A percentile compares a stretch with the other conserved stretches of the same genome.
Conservation (phyloP, 2,888 invertebrate species). For the Andrena chrysosceles region DNA sequence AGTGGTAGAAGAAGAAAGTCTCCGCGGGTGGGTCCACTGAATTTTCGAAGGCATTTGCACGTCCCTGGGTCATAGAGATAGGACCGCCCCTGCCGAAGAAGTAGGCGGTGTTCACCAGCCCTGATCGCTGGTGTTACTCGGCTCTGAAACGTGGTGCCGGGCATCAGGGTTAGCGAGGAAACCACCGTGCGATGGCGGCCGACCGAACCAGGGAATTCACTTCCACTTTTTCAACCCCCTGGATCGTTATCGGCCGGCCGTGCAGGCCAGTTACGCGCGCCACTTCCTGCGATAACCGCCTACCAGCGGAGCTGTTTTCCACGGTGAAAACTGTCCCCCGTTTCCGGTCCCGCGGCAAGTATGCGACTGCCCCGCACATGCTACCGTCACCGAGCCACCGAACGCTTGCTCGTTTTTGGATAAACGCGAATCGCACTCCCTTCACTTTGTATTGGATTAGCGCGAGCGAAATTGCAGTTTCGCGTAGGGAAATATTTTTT, state of each 20-base stretch:
- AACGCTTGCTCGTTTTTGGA: not conserved
- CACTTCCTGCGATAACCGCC: constrained; percentile 40
- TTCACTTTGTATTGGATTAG: no score
- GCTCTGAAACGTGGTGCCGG: constrained; percentile 75
- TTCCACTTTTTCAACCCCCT: constrained; percentile 60
- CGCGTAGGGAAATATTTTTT: no score
- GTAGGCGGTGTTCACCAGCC: constrained; percentile 79
- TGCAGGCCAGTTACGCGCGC: constrained; percentile 14
- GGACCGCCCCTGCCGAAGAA: constrained; percentile 81
- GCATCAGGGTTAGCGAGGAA: constrained; percentile 74
- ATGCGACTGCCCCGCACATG: not conserved
- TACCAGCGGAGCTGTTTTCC: not conserved
- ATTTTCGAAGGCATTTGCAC: constrained; percentile 66
- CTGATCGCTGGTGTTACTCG: constrained; percentile 68
- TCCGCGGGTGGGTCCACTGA: constrained; percentile 60
- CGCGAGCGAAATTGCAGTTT: no score
- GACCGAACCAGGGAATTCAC: constrained; percentile 49
- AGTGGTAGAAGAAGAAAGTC: not conserved
- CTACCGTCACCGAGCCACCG: not conserved
- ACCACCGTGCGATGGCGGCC: constrained; percentile 77
- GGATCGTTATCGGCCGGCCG: constrained; percentile 40
- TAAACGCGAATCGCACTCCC: not conserved
- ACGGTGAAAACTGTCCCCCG: constrained; percentile 17
- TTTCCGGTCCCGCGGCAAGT: constrained; percentile 17
- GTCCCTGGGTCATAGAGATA: constrained; percentile 81